These are phyloP conservation scores for Leptopterna dolabrata DNA, from an alignment of 2,888 invertebrate species.

Conservation along the genomic window DNA sequence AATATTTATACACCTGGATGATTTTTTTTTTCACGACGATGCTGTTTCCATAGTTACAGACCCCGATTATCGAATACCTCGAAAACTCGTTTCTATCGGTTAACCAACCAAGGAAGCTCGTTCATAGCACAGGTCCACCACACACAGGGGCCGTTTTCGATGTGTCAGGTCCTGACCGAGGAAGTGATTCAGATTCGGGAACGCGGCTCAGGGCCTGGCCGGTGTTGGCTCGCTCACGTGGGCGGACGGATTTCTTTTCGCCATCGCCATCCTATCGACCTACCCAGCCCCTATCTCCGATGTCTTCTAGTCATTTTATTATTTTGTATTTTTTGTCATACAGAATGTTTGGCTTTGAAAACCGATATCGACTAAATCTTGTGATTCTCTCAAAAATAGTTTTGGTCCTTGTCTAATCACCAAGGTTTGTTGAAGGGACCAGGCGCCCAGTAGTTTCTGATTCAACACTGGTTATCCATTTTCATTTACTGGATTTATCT, in stretches of 20 bases:
- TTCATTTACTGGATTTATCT: too few relatives aligned
- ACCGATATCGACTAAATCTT: too few relatives aligned
- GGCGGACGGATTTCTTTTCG: conserved; percentile 29
- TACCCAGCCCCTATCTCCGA: background rate
- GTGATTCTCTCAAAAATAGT: too few relatives aligned
- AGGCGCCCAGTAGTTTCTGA: too few relatives aligned
- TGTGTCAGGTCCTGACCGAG: background rate
- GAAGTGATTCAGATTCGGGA: conserved; percentile 27
- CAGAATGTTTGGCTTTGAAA: background rate
- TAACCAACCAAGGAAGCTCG: background rate
- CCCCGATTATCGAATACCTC: background rate
- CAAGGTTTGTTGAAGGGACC: too few relatives aligned
- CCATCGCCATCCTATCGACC: conserved; percentile 4
- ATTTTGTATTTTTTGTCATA: background rate
- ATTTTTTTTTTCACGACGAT: too few relatives aligned
- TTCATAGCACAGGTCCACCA: background rate
- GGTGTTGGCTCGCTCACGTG: background rate
- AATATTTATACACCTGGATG: too few relatives aligned
- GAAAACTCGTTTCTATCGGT: background rate
- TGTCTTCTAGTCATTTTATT: background rate
- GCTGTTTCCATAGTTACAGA: background rate
- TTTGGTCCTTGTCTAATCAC: too few relatives aligned
- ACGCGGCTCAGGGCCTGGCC: background rate
- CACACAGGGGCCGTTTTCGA: background rate
- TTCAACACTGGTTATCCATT: too few relatives aligned